Evolutionary conservation across 2,113 vertebrate species (phyloP).

Genomic region (Phylloscopus trochilus): DNA sequence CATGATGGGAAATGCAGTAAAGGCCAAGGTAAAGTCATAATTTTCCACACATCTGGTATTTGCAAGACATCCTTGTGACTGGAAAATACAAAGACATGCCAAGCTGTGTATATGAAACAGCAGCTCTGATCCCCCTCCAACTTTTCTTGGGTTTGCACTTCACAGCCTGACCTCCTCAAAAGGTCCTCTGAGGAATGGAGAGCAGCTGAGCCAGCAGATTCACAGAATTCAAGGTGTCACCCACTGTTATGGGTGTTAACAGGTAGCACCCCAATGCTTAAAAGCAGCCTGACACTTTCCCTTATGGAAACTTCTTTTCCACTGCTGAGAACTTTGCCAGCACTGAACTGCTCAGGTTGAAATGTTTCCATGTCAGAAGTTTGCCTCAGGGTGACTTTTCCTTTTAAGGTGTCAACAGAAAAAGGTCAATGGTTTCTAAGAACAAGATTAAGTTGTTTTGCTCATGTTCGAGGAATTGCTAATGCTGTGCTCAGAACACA

Average conservation of each 20-base stretch:
- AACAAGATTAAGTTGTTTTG: not conserved
- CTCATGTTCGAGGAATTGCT: not conserved
- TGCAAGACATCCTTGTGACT: not conserved
- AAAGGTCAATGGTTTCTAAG: conserved; percentile 14
- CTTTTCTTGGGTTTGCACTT: not conserved
- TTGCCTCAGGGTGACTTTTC: conserved; percentile 11
- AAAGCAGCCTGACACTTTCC: not conserved
- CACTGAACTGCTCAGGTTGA: not conserved
- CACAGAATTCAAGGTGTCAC: not conserved
- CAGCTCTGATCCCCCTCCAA: not conserved
- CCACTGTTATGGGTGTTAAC: not conserved
- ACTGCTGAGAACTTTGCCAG: not conserved
- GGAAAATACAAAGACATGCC: not conserved
- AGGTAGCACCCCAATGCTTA: not conserved
- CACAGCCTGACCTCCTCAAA: not conserved
- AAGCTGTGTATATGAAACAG: not conserved
- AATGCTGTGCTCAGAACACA: not conserved
- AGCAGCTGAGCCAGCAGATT: not conserved
- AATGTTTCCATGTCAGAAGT: not conserved
- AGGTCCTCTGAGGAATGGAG: not conserved
- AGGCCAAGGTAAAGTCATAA: not conserved
- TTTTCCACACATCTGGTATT: not conserved
- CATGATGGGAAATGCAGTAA: not conserved
- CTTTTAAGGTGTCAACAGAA: not conserved
- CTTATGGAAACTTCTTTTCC: not conserved